Evolutionary conservation across 2,113 vertebrate genomes (phyloP).

Genomic region (Todiramphus saurophagus): DNA sequence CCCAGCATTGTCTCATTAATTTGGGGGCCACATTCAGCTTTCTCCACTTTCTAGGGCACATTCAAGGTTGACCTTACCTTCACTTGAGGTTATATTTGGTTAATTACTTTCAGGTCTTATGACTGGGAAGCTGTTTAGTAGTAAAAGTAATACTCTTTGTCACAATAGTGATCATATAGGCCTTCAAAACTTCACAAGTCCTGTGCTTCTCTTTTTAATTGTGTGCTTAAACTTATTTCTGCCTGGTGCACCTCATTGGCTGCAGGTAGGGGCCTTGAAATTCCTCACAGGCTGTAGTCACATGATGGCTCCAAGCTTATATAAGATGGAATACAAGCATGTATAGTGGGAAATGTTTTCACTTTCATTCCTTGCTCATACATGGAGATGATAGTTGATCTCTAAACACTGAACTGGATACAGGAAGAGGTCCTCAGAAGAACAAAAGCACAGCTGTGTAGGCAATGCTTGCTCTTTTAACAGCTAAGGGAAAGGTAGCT

Average conservation of each 20-base stretch:
- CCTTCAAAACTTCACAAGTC: neutral
- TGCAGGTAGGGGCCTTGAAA: neutral
- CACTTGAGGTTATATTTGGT: neutral
- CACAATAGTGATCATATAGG: neutral
- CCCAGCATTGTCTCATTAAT: neutral
- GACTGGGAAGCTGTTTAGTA: neutral
- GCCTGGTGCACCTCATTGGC: neutral
- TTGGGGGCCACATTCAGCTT: neutral
- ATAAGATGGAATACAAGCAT: neutral
- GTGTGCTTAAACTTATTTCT: neutral
- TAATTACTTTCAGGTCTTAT: neutral
- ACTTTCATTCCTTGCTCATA: fast-evolving
- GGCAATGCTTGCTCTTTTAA: too few species aligned
- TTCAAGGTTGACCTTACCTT: neutral
- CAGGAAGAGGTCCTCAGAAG: neutral
- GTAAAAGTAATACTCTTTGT: neutral
- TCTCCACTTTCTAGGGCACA: neutral
- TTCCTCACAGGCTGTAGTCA: neutral
- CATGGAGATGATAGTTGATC: fast-evolving
- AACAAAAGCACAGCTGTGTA: too few species aligned
- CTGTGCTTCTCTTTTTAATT: neutral
- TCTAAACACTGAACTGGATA: neutral
- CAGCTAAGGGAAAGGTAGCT: neutral
- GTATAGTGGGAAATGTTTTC: neutral
- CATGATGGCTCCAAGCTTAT: neutral